Base-by-base conservation (phyloP, 2,888 invertebrate genomes). In the Seira sanloemensis region DNA sequence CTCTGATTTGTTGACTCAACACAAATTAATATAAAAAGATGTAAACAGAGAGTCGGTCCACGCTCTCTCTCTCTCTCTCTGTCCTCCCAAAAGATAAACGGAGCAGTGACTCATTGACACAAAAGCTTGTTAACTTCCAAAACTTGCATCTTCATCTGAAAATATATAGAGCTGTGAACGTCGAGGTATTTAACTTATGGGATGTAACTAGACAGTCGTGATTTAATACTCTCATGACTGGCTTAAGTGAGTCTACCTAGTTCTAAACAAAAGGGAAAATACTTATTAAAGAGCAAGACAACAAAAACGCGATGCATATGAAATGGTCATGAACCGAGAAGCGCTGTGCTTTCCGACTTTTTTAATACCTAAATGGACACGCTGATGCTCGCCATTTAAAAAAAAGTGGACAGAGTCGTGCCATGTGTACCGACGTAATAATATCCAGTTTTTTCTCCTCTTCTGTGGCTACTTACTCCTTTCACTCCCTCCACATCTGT, bases 151-250 rank as follows among this genome's bases (percentile, higher is more conserved):
- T 37, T 4, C 37, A 37, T 37, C 12, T 37, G 12, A 37, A 37
- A 12, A 37, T 37, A 12, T 37, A 37, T 37, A 37, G 37, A 7
- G 16, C 12, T 50, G 50, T 50, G 50, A 2, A 2, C n/a, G 4
- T 62, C 21, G 62, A n/a, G n/a, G n/a, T n/a, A n/a, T 12, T 37
- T 37, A 37, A 37, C 5, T 37, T 37, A 37, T 5, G 12, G 12
- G 12, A 37, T n/a, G 7, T 21, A n/a, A 62, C 62, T 62, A 62
- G 62, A 79, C 74, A 79, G 66, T 24, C 84, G 84, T 84, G 78
- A 84, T 84, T 84, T 84, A 84, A 84, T 84, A 76, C 76, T 71
- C 27, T 66, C 79, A 79, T 84, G 84, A 84, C 75, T 84, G 58
- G 84, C 84, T 84, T 84, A 84, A 76, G 18, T 58, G 27, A n/a